A percentile compares a stretch with the other conserved stretches of the same genome.
These are phyloP conservation scores for Coreoperca whiteheadi DNA, from an alignment of 2,113 vertebrate genomes.

Conservation along the genomic window DNA sequence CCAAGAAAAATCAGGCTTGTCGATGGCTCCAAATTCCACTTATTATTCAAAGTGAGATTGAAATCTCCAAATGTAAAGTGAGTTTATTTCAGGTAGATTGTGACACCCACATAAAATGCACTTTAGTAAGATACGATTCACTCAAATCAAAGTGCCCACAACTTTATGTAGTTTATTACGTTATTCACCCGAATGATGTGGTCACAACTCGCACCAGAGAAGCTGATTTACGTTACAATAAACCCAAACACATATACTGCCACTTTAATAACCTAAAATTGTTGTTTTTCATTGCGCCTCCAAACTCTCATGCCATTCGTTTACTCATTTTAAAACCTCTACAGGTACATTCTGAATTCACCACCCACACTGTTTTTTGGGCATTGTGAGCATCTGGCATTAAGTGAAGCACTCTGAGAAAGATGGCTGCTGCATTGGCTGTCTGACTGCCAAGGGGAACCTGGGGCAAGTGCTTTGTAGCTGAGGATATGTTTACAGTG, in stretches of 20 bases:
- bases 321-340: conserved; percentile 44
- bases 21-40: neutral
- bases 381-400: conserved; percentile 67
- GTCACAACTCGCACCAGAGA: neutral
- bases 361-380: conserved; percentile 56
- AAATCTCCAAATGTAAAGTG: neutral
- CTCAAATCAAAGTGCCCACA: neutral
- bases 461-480: conserved; percentile 54
- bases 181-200: neutral
- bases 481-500: conserved; percentile 65
- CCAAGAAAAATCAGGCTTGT: neutral
- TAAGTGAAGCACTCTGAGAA: conserved; percentile 57
- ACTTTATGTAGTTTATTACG: neutral
- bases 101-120: neutral
- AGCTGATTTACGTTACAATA: conserved; percentile 22
- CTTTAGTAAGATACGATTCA: neutral
- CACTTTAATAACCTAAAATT: conserved; percentile 11
- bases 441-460: conserved; percentile 65
- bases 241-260: conserved; percentile 12
- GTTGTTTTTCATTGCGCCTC: conserved; percentile 32
- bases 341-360: conserved; percentile 51
- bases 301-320: conserved; percentile 24
- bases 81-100: neutral
- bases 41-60: neutral
- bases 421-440: conserved; percentile 54